Evolutionary conservation across 2,113 vertebrate genomes (phyloP).

Genomic region (Engystomops pustulosus): DNA sequence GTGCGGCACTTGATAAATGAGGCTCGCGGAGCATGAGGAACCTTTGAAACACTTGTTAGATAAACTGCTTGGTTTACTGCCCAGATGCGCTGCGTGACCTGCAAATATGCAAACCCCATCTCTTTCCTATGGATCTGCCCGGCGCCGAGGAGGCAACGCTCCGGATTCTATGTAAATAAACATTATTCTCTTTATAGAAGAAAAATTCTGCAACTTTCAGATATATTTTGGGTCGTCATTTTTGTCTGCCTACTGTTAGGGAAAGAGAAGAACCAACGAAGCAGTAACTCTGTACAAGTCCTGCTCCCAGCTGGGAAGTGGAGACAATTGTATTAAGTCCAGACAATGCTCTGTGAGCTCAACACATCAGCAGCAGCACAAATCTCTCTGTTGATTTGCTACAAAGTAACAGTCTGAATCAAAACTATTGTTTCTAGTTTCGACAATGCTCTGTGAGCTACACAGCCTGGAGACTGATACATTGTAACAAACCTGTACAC

Average conservation of each 20-base stretch:
- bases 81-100: slow-evolving; percentile 27
- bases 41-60: slow-evolving; percentile 42
- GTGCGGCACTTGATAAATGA: slow-evolving; percentile 57
- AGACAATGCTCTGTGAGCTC: too few species aligned
- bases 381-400: neutral
- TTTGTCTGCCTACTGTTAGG: too few species aligned
- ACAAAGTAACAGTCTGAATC: neutral
- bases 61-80: slow-evolving; percentile 52
- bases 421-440: too few species aligned
- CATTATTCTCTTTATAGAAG: neutral
- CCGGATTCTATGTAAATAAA: neutral
- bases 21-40: slow-evolving; percentile 35
- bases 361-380: too few species aligned
- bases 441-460: too few species aligned
- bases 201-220: neutral
- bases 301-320: too few species aligned
- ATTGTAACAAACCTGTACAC: too few species aligned
- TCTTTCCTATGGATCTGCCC: neutral
- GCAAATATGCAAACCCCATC: slow-evolving; percentile 52
- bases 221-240: neutral
- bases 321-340: neutral
- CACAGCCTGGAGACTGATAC: too few species aligned
- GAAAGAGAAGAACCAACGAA: too few species aligned
- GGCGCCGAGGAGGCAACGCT: neutral
- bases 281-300: too few species aligned